Evolutionary conservation across 2,797 vertebrate genomes (phyloP).

Genomic region (Gambusia yucatana): DNA sequence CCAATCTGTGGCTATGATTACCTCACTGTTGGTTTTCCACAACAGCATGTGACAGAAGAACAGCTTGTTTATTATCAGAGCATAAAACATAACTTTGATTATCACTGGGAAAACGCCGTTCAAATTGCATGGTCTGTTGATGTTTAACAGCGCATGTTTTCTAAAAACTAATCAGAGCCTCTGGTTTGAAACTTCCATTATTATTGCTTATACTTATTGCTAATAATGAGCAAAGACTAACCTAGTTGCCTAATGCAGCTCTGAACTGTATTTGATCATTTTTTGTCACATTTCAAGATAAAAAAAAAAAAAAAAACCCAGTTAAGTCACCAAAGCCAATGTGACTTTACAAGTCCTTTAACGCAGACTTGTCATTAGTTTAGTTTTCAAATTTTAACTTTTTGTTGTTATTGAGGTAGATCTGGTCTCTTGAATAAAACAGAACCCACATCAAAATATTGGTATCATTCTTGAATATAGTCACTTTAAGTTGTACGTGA

Average conservation of each 20-base stretch:
- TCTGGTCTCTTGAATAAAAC: neutral
- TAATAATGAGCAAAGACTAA: neutral
- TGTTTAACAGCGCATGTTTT: neutral
- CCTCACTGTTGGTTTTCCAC: neutral
- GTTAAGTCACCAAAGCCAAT: neutral
- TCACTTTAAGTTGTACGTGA: conserved; percentile 56
- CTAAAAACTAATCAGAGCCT: neutral
- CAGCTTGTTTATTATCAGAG: neutral
- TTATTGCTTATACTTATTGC: neutral
- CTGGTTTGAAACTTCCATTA: neutral
- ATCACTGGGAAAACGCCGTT: neutral
- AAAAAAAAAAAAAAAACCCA: neutral
- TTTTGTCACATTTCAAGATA: neutral
- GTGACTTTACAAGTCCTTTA: neutral
- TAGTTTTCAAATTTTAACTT: neutral
- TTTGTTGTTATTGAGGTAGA: neutral
- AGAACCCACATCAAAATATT: conserved; percentile 61
- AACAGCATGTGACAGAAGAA: neutral
- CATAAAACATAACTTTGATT: neutral
- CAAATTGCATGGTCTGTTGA: neutral
- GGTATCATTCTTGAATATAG: conserved; percentile 70
- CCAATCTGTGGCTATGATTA: neutral
- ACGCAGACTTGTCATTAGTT: neutral
- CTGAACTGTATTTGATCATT: neutral
- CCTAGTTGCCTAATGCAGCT: neutral